These are phyloP conservation scores for Drosophila subpulchrella DNA, from an alignment of 1,140 invertebrate species.

Conservation along the genomic window DNA sequence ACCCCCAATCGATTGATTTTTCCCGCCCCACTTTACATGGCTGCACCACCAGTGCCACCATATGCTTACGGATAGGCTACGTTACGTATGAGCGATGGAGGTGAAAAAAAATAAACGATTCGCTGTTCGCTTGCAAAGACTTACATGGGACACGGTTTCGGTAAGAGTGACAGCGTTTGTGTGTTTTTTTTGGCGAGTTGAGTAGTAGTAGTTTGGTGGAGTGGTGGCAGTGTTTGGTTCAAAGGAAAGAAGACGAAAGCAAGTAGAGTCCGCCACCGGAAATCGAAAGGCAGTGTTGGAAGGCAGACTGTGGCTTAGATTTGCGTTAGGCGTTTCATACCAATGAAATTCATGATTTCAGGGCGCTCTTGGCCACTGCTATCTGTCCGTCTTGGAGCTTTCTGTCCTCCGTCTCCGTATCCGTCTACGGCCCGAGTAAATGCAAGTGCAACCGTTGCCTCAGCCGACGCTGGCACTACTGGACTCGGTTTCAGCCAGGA, in stretches of 20 bases:
- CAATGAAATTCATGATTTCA: conserved; percentile 85
- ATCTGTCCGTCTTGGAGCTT: conserved; percentile 77
- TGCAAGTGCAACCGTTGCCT: conserved; percentile 61
- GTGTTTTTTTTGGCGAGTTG: conserved; percentile 44
- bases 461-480: conserved; percentile 56
- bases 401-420: conserved; percentile 27
- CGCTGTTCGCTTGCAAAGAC: conserved; percentile 36
- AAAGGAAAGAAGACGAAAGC: conserved; percentile 34
- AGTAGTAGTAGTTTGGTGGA: conserved; percentile 35
- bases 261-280: conserved; percentile 31
- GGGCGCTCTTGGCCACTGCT: conserved; percentile 82
- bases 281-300: conserved; percentile 41
- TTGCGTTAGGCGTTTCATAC: conserved; percentile 56
- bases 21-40: conserved; percentile 15
- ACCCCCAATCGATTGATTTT: conserved; percentile 63
- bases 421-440: conserved; percentile 29
- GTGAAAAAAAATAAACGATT: conserved; percentile 29
- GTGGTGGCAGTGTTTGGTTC: conserved; percentile 36
- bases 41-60: conserved; percentile 35
- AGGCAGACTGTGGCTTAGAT: conserved; percentile 14
- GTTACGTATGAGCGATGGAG: conserved; percentile 21
- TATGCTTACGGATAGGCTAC: conserved; percentile 48
- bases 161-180: conserved; percentile 40
- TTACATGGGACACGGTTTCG: conserved; percentile 57
- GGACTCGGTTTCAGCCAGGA: conserved; percentile 36